Percentiles rank a stretch among this genome's conserved stretches.
These are phyloP conservation scores for Cochlearius cochlearius DNA, from an alignment of 2,113 vertebrate species.

Conservation along the genomic window DNA sequence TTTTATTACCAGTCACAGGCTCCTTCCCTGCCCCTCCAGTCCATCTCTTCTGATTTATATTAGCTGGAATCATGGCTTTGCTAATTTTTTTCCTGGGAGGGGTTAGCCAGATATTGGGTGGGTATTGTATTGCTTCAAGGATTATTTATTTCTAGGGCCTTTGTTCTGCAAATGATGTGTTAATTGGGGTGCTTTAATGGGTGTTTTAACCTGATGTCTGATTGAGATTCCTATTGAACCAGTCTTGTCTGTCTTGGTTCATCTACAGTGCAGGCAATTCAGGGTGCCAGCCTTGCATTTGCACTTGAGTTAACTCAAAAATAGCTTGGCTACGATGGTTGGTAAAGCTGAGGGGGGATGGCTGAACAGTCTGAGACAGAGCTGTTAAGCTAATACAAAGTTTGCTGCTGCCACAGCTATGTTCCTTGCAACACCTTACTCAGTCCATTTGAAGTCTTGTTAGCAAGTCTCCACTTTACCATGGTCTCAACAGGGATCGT, in stretches of 20 bases:
- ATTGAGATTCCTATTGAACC: neutral
- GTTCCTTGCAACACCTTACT: neutral
- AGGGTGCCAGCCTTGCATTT: neutral
- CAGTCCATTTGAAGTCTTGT: neutral
- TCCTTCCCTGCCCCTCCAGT: neutral
- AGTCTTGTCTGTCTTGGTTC: neutral
- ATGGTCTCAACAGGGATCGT: neutral
- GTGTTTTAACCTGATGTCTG: neutral
- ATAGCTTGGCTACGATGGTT: accelerated
- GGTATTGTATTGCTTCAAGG: neutral
- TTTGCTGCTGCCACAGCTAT: neutral
- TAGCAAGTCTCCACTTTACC: neutral
- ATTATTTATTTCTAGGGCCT: neutral
- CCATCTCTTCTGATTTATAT: neutral
- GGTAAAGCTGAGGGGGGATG: neutral
- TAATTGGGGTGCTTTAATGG: neutral
- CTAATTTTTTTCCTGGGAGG: neutral
- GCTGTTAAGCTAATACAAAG: neutral
- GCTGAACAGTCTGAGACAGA: neutral
- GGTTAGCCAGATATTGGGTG: neutral
- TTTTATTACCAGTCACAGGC: neutral
- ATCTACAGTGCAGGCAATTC: neutral
- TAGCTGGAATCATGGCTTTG: neutral
- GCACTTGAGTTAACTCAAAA: neutral
- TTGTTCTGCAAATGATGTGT: neutral